These are phyloP conservation scores for Leptopilina drosophilae DNA, from an alignment of 2,888 invertebrate species.

Conservation along the genomic window DNA sequence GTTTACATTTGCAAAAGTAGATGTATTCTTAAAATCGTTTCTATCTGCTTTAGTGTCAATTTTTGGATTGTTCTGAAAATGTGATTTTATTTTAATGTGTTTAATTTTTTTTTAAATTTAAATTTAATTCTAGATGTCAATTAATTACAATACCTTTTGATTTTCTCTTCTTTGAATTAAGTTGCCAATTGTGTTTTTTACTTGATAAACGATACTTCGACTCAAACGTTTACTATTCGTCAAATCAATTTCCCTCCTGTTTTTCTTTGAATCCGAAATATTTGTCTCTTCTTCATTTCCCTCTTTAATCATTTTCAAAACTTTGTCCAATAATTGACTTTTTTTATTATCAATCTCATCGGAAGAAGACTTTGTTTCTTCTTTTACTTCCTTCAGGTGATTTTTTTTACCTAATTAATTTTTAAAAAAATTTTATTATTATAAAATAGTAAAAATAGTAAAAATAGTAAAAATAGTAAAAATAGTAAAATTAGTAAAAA, in stretches of 20 bases:
- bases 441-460: no score
- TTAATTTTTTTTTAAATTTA: no score
- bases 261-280: background rate
- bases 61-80: no score
- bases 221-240: background rate
- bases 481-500: no score
- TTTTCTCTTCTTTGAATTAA: background rate
- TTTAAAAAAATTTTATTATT: no score
- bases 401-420: no score
- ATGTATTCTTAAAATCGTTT: conserved; percentile 32
- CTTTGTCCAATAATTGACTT: conserved; percentile 48
- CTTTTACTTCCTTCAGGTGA: no score
- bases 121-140: no score
- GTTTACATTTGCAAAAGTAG: conserved; percentile 47
- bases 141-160: background rate
- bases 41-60: no score
- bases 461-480: no score
- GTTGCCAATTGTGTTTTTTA: background rate
- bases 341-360: conserved; percentile 34
- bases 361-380: no score
- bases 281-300: background rate
- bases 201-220: background rate
- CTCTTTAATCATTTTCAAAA: conserved; percentile 50
- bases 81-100: no score
- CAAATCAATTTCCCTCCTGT: background rate